A percentile compares a stretch with the other conserved stretches of the same genome.
Conservation (phyloP, 2,113 vertebrate species). For the Actenoides lindsayi region DNA sequence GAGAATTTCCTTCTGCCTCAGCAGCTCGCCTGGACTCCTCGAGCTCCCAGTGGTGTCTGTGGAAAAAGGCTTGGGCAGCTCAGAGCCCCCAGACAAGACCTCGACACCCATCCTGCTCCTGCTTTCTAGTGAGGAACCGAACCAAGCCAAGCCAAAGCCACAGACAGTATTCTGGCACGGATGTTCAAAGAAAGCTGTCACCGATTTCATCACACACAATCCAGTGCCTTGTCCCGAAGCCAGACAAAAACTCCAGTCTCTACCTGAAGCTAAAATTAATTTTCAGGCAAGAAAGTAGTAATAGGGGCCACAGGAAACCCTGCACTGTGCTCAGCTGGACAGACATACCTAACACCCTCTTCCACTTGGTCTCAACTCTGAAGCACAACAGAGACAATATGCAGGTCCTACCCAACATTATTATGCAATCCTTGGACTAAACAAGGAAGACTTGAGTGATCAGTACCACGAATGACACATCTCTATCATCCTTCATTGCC, state of each 20-base stretch:
- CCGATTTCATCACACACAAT: no score
- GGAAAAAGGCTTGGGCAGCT: not conserved
- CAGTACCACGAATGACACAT: not conserved
- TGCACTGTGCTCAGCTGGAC: not conserved
- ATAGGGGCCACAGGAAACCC: not conserved
- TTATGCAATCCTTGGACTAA: not conserved
- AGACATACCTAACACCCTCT: not conserved
- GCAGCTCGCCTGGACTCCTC: not conserved
- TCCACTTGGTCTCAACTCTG: not conserved
- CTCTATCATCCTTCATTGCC: not conserved
- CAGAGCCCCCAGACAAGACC: not conserved
- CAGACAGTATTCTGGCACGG: fast-evolving
- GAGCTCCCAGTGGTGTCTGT: fast-evolving
- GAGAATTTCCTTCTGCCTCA: not conserved
- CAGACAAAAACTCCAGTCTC: not conserved
- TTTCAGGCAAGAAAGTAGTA: not conserved
- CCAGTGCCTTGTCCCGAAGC: not conserved
- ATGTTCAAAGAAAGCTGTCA: not conserved
- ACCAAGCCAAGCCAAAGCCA: not conserved
- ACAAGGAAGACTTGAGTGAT: not conserved
- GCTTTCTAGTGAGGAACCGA: not conserved
- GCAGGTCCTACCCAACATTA: fast-evolving
- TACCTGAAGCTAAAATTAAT: not conserved
- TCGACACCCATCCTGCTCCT: not conserved
- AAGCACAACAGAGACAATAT: not conserved